These are phyloP conservation scores for Cisticola juncidis DNA, from an alignment of 2,113 vertebrate species.

Conservation along the genomic window DNA sequence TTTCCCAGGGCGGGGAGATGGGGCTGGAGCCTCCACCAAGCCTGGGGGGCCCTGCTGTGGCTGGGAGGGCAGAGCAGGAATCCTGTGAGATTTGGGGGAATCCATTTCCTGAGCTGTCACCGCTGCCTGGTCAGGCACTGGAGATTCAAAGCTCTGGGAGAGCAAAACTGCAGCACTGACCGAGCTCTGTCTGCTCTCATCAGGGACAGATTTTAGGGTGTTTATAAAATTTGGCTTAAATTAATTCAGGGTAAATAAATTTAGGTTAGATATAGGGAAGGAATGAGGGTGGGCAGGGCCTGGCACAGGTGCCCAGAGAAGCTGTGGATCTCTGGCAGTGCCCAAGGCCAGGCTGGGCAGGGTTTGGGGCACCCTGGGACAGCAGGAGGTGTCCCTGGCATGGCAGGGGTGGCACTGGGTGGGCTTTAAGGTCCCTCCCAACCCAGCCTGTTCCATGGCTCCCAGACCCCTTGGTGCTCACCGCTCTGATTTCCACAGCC, in stretches of 20 bases:
- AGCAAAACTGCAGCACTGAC: too few relatives aligned
- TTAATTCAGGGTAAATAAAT: too few relatives aligned
- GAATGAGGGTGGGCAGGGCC: neutral
- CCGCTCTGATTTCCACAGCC: neutral
- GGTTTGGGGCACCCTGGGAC: neutral
- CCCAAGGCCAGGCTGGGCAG: neutral
- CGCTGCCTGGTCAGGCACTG: too few relatives aligned
- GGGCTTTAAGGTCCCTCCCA: neutral
- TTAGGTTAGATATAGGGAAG: too few relatives aligned
- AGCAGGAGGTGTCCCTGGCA: neutral
- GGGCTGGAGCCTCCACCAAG: neutral
- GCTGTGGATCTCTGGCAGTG: neutral
- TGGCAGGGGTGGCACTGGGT: neutral
- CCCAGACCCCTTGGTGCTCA: neutral
- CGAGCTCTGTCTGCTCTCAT: too few relatives aligned
- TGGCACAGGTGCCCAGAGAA: neutral
- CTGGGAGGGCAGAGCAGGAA: neutral
- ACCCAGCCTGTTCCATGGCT: neutral
- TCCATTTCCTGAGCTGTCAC: too few relatives aligned
- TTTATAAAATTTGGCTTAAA: too few relatives aligned
- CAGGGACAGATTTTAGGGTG: too few relatives aligned
- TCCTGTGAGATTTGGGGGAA: neutral
- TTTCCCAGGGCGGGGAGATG: fast-evolving
- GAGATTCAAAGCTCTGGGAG: too few relatives aligned
- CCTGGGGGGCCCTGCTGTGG: fast-evolving